phyloP scores from a whole-genome alignment of 2,888 invertebrate species.

The Heliconius aoede region DNA sequence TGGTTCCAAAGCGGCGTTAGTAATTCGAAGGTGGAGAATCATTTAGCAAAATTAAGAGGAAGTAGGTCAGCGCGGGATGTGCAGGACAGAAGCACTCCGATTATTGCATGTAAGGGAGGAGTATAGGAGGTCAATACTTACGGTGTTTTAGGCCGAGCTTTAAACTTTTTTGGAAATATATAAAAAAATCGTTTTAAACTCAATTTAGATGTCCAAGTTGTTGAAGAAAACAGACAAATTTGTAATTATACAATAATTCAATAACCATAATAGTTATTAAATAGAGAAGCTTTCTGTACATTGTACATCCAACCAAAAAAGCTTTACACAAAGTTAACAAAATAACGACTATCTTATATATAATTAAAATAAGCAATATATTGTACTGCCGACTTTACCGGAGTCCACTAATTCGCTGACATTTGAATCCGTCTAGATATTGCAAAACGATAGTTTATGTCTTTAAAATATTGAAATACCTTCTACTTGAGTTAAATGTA shows the following conservation, averaged over 20 bases:
- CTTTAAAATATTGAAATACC: slow-evolving; percentile 39
- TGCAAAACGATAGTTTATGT: slow-evolving; percentile 45
- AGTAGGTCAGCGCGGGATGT: slow-evolving; percentile 54
- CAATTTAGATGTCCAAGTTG: not conserved
- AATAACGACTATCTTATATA: not conserved
- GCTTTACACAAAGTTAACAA: not conserved
- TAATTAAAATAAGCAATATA: slow-evolving; percentile 15
- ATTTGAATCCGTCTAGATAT: slow-evolving; percentile 46
- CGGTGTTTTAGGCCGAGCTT: not conserved
- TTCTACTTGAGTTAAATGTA: slow-evolving; percentile 7
- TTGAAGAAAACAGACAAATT: no score
- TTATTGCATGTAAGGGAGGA: slow-evolving; percentile 26
- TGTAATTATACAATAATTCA: no score
- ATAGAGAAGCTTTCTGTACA: no score
- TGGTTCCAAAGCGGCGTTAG: slow-evolving; percentile 32
- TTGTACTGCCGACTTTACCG: slow-evolving; percentile 18
- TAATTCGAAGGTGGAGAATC: slow-evolving; percentile 46
- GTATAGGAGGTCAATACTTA: not conserved
- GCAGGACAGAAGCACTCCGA: slow-evolving; percentile 34
- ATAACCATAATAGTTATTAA: no score
- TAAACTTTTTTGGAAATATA: not conserved
- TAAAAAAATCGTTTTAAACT: not conserved
- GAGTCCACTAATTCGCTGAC: slow-evolving; percentile 42
- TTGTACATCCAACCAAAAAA: not conserved
- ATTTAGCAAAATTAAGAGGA: slow-evolving; percentile 61